Conservation (phyloP, 2,797 vertebrate genomes). For the Kryptopterus vitreolus region DNA sequence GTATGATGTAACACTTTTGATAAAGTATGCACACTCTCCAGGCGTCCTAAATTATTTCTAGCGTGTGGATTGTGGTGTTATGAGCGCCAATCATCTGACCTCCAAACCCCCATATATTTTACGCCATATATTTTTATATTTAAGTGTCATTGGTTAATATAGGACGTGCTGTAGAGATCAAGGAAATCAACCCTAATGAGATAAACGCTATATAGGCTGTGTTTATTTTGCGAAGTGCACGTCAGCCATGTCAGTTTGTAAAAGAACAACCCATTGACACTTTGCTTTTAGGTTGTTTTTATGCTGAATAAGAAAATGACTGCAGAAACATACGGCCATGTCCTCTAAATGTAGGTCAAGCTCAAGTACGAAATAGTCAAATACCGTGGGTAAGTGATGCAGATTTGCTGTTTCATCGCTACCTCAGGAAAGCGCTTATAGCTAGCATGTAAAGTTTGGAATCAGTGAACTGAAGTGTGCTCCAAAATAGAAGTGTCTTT, state of each 20-base stretch:
- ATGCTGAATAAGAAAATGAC: constrained; percentile 6
- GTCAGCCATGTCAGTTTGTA: background rate
- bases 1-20: background rate
- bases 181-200: background rate
- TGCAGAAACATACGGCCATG: background rate
- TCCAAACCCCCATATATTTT: background rate
- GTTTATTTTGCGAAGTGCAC: background rate
- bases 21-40: background rate
- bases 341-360: background rate
- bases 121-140: no score
- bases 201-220: background rate
- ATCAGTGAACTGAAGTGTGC: background rate
- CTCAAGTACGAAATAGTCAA: background rate
- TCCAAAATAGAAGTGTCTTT: background rate
- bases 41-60: background rate
- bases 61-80: background rate
- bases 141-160: background rate
- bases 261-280: background rate
- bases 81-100: background rate
- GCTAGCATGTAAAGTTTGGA: background rate
- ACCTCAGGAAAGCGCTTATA: background rate
- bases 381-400: background rate
- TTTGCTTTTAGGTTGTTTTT: background rate
- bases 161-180: background rate
- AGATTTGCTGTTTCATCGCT: background rate